Evolutionary conservation across 2,113 vertebrate genomes (phyloP), one percentile per base, ranked within the genome.

Genomic region (Oryzias melastigma): DNA sequence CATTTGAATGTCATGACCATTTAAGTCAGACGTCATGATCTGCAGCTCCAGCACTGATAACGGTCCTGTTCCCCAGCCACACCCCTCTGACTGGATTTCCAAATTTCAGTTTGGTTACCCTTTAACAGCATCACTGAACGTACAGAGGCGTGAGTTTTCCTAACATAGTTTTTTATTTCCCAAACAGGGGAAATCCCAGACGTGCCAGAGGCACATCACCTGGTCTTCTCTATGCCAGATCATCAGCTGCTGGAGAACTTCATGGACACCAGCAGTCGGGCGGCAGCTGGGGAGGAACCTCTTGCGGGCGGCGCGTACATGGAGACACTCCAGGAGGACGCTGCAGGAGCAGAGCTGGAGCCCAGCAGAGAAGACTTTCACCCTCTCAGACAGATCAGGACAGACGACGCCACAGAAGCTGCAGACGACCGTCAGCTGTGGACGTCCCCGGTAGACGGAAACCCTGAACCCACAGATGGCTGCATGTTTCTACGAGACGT

Each of bases 101-200:
- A 22, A 2, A 22, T 22, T 22, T 22, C 22, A 22, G 22, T 22
- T 22, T 22, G 22, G 22, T 22, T 22, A 22, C 22, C 22, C 22
- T 42, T 4, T 19, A 16, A 3, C 22, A 48, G 12, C 27, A 29
- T 8, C 40, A 20, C 0, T 16, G 2, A n/a, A 24, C 1, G n/a
- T 42, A 25, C 35, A 22, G n/a, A 1, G 0, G 22, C 18, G 25
- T 1, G 0, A 4, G 24, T 22, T 43, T 0, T 44, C 7, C 42
- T 22, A 43, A 17, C 1, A 4, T 51, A 40, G 4, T 8, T 3
- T 41, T 8, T 68, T 41, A 25, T 24, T 43, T 17, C 41, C 15
- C 29, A 4, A 44, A 52, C 20, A 87, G 87, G 75, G 8, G 81
- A 82, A 22, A 77, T 14, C 22, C 1, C 72, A 10, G 84, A 86